Evolutionary conservation across 2,797 vertebrate species (phyloP).

Genomic region (Crocidura indochinensis): DNA sequence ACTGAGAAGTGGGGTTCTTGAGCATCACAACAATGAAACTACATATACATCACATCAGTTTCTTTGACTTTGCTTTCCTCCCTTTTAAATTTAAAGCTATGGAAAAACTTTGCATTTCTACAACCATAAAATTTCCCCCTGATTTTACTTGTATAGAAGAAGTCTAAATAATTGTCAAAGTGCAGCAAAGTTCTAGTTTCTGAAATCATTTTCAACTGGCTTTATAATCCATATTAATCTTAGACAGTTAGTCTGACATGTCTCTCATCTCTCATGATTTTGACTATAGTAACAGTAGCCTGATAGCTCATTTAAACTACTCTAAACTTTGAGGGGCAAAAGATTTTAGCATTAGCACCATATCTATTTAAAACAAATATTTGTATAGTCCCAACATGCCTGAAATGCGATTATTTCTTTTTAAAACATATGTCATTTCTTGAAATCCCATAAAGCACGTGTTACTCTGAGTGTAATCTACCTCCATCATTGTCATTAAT

Average conservation of each 20-base stretch:
- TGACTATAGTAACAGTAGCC: not conserved
- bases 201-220: not conserved
- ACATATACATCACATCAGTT: not conserved
- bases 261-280: not conserved
- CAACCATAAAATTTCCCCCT: not conserved
- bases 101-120: not conserved
- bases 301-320: slow-evolving; percentile 27
- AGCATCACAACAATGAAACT: not conserved
- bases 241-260: not conserved
- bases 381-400: not conserved
- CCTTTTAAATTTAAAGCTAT: slow-evolving; percentile 25
- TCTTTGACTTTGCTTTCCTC: not conserved
- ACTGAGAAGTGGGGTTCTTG: no score
- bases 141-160: slow-evolving; percentile 31
- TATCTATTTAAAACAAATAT: slow-evolving; percentile 12
- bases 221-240: not conserved
- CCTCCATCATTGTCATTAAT: slow-evolving; percentile 15
- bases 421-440: not conserved
- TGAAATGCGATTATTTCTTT: slow-evolving; percentile 8
- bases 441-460: slow-evolving; percentile 54
- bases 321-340: slow-evolving; percentile 47
- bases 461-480: slow-evolving; percentile 8
- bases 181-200: slow-evolving; percentile 9
- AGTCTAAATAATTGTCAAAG: slow-evolving; percentile 4
- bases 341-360: not conserved